Base-by-base conservation (phyloP, 2,888 invertebrate species). In the Tholera decimalis region DNA sequence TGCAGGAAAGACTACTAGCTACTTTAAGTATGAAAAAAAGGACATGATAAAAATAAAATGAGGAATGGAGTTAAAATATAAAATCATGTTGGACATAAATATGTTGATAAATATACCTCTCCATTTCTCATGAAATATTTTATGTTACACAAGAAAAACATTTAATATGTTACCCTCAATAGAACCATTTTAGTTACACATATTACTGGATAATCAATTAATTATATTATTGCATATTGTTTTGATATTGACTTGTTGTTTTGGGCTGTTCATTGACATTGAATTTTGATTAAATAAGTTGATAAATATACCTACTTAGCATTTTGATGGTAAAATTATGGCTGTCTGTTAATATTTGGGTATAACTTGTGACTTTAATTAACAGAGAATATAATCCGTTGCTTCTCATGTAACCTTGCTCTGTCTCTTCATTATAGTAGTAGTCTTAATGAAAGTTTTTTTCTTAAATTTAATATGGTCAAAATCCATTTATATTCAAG, bases 51-150 rank as follows among this genome's bases (percentile, higher is more conserved):
- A n/a, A 5, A 39, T 20, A n/a, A 39, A 47, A 26, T 60, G 56
- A 44, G 47, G 50, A 47, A 56, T 49, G 76, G 62, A 57, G 13
- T 13, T 5, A 51, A 61, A 50, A 46, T 41, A 49, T 44, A 35
- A 30, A 37, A 61, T 53, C 60, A 68, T 73, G 33, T 15, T 35
- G 15, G 22, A 44, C 39, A 33, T 39, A n/a, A n/a, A n/a, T n/a
- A n/a, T 26, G 20, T 43, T 68, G 51, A 75, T 60, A 30, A 3
- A 68, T 61, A 67, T 67, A 15, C 7, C 9, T 69, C 39, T 76
- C 61, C 70, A 41, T 54, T 9, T 20, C 33, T 75, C 11, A 0
- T 58, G 24, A 11, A 30, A 11, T n/a, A 20, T 53, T 11, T 9
- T 41, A 8, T 44, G 33, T 50, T 46, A 41, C 9, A 6, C 33